Evolutionary conservation across 2,797 vertebrate genomes (phyloP), one percentile per base, ranked within the genome.

Genomic region (Pagetopsis macropterus): DNA sequence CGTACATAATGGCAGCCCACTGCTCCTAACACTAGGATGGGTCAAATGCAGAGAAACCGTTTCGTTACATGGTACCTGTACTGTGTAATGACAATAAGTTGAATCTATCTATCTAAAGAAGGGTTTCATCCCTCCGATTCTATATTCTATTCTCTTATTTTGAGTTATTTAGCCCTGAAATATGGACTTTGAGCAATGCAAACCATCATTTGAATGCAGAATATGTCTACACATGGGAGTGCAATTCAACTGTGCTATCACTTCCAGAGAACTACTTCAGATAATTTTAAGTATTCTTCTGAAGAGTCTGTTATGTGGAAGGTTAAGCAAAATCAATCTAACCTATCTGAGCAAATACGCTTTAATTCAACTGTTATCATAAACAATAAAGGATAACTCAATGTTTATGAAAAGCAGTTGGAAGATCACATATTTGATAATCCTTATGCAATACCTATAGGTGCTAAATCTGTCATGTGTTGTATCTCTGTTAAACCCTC

Each of bases 401-500:
- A 7, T 33, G 27, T 68, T 14, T 14, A 58, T 33, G 11, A 43
- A 46, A 65, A 80, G 58, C 3, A 2, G 9, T 45, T 50, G 19
- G 17, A 66, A 19, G 17, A 45, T 60, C 58, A 59, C 21, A 54
- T 51, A 56, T 80, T 71, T 75, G n/a, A 49, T 76, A 72, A 69
- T 66, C 50, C 57, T 75, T 45, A n/a, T n/a, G 2, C 48, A 76
- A 61, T 33, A 58, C 16, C 46, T 13, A 50, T 46, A 78, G 17
- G 48, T 81, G 72, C 15, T 80, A 76, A 79, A 82, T 68, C 64
- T 41, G 51, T 69, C 48, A 23, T 56, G 46, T 61, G 48, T 51
- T 72, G 33, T 9, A 31, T 69, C 37, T 63, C 3, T 65, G 70
- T 79, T 73, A 71, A 82, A 67, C 51, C 45, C 21, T 54, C 37